phyloP scores from a whole-genome alignment of 1,140 invertebrate genomes.

The Halotydeus destructor region DNA sequence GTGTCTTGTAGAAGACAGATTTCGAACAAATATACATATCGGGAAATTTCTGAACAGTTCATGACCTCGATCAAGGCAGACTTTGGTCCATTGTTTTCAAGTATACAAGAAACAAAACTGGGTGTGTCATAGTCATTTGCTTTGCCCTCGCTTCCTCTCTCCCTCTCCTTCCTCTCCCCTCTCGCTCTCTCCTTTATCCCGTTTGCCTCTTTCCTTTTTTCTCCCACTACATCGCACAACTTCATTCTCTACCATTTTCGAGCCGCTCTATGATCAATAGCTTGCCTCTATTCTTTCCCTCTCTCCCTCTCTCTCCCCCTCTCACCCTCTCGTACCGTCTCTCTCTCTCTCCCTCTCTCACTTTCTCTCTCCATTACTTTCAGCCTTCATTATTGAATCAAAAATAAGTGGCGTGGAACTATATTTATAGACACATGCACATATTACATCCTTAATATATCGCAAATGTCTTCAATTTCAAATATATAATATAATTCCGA shows the following conservation, averaged over 20 bases:
- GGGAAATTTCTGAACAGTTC: not conserved
- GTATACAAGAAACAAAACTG: too few relatives aligned
- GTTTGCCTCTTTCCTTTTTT: not conserved
- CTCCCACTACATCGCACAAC: not conserved
- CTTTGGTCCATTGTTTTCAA: not conserved
- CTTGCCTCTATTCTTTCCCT: not conserved
- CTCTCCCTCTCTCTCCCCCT: constrained; percentile 3
- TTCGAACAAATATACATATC: too few relatives aligned
- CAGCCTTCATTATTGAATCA: not conserved
- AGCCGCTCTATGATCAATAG: not conserved
- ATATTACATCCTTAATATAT: not conserved
- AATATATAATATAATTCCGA: not conserved
- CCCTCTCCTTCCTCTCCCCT: not conserved
- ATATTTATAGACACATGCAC: too few relatives aligned
- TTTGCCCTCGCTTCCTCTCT: not conserved
- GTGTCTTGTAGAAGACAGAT: too few relatives aligned
- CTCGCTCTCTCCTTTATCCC: constrained; percentile 1
- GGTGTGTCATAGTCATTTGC: not conserved
- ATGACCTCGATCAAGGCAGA: not conserved
- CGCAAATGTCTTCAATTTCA: not conserved
- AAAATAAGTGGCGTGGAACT: not conserved
- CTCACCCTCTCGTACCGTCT: not conserved
- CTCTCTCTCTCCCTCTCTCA: constrained; percentile 1
- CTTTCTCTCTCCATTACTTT: not conserved
- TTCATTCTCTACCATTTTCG: not conserved